Base-by-base conservation (phyloP, 2,797 vertebrate species). In the Pachyuromys duprasi region DNA sequence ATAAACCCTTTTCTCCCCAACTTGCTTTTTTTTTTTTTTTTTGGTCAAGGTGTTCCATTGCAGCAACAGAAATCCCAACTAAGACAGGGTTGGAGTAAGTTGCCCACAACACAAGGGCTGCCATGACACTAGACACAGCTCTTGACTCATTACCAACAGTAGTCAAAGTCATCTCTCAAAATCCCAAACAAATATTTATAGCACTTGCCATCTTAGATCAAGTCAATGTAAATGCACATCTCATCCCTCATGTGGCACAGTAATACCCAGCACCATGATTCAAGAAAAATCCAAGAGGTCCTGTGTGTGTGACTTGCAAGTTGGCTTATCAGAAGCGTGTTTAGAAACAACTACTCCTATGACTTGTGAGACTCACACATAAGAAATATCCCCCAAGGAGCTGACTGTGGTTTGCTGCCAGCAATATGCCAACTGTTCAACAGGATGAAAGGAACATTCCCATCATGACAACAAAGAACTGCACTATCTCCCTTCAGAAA, bases 271-370 rank as follows among this genome's bases (percentile, higher is more conserved):
- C 6, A 67, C 26, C 7, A 2, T 74, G 26, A 67, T 31, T 76
- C 45, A 93, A 90, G 70, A 80, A 89, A 86, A 95, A 84, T 88
- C 49, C 81, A 89, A 69, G 72, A 92, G 45, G 62, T 9, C 18
- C 1, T 39, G 22, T 15, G 9, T n/a, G 69, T 65, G 57, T 91
- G 80, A 14, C 39, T 62, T 75, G 31, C 0, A 22, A n/a, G 31
- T 76, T 93, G 82, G 36, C 69, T 88, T 91, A 90, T 28, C 12
- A 65, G 74, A 94, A 86, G 78, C 18, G 33, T 33, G 26, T 79
- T 94, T 9, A 91, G 57, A 96, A 74, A 70, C 39, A 82, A 70
- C 69, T 84, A 18, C 76, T 69, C 36, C 78, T 76, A 87, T 87
- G 13, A 90, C n/a, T 39, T 91, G n/a, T 65, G 62, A 88, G 22